Evolutionary conservation across 2,113 vertebrate genomes (phyloP), one percentile per base, ranked within the genome.

Genomic region (Grantiella picta): DNA sequence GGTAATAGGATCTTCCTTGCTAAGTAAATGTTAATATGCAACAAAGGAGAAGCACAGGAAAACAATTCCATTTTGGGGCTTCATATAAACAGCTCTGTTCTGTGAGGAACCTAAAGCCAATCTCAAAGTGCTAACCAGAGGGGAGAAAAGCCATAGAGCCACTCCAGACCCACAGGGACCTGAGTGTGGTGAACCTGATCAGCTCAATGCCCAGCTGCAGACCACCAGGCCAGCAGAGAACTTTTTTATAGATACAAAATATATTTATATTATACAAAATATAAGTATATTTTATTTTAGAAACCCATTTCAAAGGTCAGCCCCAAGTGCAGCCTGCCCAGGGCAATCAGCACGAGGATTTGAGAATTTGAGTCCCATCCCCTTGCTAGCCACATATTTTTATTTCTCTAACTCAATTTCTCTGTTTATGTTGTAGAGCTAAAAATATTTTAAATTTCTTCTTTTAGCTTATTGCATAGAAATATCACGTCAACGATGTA

Each of bases 11-110:
- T 79, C 66, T 90, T 94, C 81, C 82, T 82, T 66, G 53, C 56
- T 89, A 92, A 96, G 96, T 73, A 97, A 96, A 94, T 24, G 44
- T 94, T 95, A 97, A 95, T 83, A 83, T 70, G 80, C 72, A 89
- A 49, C 72, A 63, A 70, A 95, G 91, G 80, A 95, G 72, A 73
- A 87, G 38, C 71, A 82, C 35, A 76, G 76, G 68, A 81, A 94
- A 96, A 91, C 75, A 97, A 91, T 93, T 88, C 78, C 71, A 76
- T 94, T 76, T 95, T 9, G 82, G 52, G 81, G 65, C 65, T 71
- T 76, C 79, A n/a, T 23, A 59, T 44, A 82, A 96, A 89, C n/a
- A 86, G 70, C 61, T 88, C 53, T 82, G 82, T 44, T 56, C 2
- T 31, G 42, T 49, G 71, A 92, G 63, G 69, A 95, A 60, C 76